A percentile compares a stretch with the other conserved stretches of the same genome.
Conservation (phyloP, 2,797 vertebrate genomes). For the Falco berigora region DNA sequence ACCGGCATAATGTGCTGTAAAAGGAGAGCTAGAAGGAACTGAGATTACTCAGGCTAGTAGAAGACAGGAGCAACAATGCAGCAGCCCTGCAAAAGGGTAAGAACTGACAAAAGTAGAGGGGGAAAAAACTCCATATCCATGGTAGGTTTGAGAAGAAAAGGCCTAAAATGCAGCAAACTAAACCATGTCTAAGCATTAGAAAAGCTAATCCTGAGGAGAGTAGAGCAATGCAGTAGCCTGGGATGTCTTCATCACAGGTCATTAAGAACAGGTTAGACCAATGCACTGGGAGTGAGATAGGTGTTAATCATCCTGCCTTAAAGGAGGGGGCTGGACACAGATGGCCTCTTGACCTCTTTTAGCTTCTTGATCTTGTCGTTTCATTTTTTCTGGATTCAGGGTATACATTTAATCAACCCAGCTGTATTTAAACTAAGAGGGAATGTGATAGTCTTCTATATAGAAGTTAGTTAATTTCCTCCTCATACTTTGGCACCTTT, state of each 20-base stretch:
- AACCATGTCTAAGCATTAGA: neutral
- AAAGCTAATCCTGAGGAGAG: neutral
- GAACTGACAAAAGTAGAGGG: neutral
- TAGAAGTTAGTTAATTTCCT: neutral
- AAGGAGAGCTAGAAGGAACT: neutral
- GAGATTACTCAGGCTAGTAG: neutral
- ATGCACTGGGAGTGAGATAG: neutral
- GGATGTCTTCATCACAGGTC: neutral
- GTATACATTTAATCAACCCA: neutral
- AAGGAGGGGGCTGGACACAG: neutral
- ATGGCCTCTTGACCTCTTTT: conserved; percentile 45
- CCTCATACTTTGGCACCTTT: neutral
- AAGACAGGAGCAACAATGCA: neutral
- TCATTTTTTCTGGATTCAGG: neutral
- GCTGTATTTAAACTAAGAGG: neutral
- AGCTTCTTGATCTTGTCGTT: neutral
- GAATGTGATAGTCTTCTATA: neutral
- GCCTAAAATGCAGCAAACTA: neutral
- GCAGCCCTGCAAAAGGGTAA: neutral
- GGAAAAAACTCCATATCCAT: neutral
- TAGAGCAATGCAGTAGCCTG: neutral
- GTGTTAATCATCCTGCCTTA: neutral
- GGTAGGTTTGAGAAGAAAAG: neutral
- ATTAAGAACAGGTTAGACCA: conserved; percentile 49
- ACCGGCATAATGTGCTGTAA: accelerated